These are phyloP conservation scores for Dolichallabes microphthalmus DNA, from an alignment of 2,113 vertebrate species.

Conservation along the genomic window DNA sequence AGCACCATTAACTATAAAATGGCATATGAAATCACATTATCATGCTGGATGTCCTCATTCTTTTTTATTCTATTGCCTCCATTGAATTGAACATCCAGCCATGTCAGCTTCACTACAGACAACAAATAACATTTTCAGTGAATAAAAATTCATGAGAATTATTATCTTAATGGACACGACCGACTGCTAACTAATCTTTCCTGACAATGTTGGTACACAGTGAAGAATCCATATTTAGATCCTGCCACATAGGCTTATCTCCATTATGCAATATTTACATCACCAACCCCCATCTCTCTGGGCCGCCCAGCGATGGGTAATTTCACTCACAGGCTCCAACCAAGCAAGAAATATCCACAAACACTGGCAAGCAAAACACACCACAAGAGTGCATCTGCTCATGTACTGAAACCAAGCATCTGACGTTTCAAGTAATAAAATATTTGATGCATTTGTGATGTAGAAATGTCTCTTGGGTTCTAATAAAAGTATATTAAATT, in stretches of 20 bases:
- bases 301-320: slow-evolving; percentile 34
- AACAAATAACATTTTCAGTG: background rate
- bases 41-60: background rate
- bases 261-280: slow-evolving; percentile 61
- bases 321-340: slow-evolving; percentile 50
- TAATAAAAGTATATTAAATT: too few relatives aligned
- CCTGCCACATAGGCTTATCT: slow-evolving; percentile 60
- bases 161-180: slow-evolving; percentile 12
- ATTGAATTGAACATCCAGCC: slow-evolving; percentile 35
- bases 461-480: background rate
- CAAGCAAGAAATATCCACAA: slow-evolving; percentile 52
- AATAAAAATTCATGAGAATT: background rate
- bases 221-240: slow-evolving; percentile 56
- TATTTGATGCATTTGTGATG: background rate
- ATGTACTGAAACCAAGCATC: slow-evolving; percentile 34
- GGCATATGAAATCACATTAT: background rate
- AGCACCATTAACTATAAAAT: background rate
- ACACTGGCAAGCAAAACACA: slow-evolving; percentile 47
- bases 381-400: slow-evolving; percentile 22
- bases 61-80: background rate
- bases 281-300: slow-evolving; percentile 31
- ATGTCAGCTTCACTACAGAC: slow-evolving; percentile 13
- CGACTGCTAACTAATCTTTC: slow-evolving; percentile 46
- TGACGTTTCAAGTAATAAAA: slow-evolving; percentile 19
- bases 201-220: slow-evolving; percentile 55